These are phyloP conservation scores for Volucella bombylans DNA, from an alignment of 2,888 invertebrate genomes.

Conservation along the genomic window DNA sequence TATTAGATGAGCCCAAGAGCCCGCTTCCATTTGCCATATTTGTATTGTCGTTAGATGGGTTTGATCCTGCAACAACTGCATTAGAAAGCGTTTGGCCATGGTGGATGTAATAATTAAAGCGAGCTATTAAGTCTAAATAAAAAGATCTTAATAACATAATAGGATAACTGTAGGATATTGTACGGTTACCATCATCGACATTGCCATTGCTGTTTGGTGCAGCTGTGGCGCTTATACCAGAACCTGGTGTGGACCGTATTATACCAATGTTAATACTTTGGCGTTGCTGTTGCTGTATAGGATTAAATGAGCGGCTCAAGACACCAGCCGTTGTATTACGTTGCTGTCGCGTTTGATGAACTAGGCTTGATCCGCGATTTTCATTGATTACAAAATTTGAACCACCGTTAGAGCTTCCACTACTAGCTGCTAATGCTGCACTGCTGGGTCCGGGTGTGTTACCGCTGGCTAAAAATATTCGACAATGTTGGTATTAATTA, in stretches of 20 bases:
- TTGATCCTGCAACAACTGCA: conserved; percentile 35
- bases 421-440: conserved; percentile 40
- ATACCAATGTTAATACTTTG: conserved; percentile 86
- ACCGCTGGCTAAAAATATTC: too few relatives aligned
- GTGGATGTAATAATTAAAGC: conserved; percentile 65
- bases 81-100: conserved; percentile 53
- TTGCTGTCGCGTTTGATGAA: conserved; percentile 44
- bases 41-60: conserved; percentile 13
- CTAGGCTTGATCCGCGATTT: conserved; percentile 30
- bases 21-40: conserved; percentile 23
- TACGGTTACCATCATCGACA: conserved; percentile 58
- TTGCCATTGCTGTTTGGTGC: conserved; percentile 34
- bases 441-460: conserved; percentile 25
- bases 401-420: conserved; percentile 2
- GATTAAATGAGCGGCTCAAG: conserved; percentile 62
- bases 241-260: conserved; percentile 83
- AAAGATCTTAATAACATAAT: neutral
- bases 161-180: neutral
- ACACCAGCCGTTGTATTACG: conserved; percentile 46
- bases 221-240: conserved; percentile 19
- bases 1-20: conserved; percentile 21
- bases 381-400: conserved; percentile 29
- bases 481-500: too few relatives aligned
- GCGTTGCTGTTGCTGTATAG: conserved; percentile 83
- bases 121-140: conserved; percentile 56